phyloP scores from a whole-genome alignment of 2,113 vertebrate genomes.

The Scomber colias region DNA sequence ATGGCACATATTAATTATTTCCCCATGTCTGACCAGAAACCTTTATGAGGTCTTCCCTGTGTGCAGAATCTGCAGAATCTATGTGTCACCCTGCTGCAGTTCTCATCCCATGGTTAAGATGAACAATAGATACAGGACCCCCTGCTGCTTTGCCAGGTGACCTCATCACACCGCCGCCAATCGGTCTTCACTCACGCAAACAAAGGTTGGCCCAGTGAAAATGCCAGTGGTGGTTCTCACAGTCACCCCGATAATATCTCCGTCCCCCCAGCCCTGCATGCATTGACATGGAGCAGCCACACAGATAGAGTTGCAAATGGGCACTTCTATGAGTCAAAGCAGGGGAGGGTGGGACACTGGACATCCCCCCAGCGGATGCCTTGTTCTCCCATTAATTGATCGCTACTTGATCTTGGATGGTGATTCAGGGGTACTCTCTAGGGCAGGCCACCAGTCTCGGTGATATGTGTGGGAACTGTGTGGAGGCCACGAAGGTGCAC shows the following conservation, averaged over 20 bases:
- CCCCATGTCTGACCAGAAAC: background rate
- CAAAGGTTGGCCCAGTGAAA: constrained; percentile 76
- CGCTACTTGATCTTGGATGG: constrained; percentile 87
- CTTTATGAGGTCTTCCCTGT: constrained; percentile 15
- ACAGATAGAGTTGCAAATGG: constrained; percentile 88
- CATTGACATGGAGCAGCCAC: constrained; percentile 80
- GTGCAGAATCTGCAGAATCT: constrained; percentile 12
- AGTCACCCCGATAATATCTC: constrained; percentile 81
- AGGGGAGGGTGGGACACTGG: constrained; percentile 76
- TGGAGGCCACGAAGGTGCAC: constrained; percentile 79
- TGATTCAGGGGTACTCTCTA: constrained; percentile 82
- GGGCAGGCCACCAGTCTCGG: constrained; percentile 80
- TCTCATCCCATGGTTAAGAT: constrained; percentile 68
- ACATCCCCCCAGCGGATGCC: constrained; percentile 74
- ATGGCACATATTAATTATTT: constrained; percentile 32
- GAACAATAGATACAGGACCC: constrained; percentile 61
- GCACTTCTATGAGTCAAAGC: constrained; percentile 78
- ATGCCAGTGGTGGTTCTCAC: constrained; percentile 82
- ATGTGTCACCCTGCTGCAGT: constrained; percentile 41
- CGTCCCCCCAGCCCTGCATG: constrained; percentile 65
- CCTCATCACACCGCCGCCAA: constrained; percentile 74
- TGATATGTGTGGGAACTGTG: constrained; percentile 91
- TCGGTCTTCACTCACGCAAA: constrained; percentile 59
- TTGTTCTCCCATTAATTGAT: constrained; percentile 88
- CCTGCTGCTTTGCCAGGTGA: constrained; percentile 70